Conservation (phyloP, 1,140 invertebrate species). For the Lepidurus arcticus region DNA sequence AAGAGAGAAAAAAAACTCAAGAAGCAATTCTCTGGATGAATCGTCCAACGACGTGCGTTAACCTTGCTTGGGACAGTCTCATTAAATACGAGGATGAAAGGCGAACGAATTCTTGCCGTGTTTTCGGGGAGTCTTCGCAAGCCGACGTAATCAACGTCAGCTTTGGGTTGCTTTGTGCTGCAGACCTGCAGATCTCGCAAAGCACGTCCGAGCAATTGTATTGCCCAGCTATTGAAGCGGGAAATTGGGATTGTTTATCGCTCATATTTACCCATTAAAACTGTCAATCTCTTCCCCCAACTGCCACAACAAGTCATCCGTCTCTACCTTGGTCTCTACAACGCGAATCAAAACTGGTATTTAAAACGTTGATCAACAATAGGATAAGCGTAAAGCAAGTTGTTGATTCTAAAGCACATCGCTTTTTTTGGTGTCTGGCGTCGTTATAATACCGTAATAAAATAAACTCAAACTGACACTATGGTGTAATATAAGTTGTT, state of each 20-base stretch:
- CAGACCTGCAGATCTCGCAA: neutral
- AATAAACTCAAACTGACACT: neutral
- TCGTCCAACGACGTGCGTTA: constrained; percentile 14
- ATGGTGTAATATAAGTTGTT: neutral
- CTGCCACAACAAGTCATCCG: too few species aligned
- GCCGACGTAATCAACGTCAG: neutral
- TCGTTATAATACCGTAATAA: too few species aligned
- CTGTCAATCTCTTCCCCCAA: neutral
- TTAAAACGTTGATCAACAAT: too few species aligned
- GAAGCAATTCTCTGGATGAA: neutral
- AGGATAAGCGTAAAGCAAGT: too few species aligned
- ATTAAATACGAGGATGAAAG: neutral
- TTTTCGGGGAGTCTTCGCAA: neutral
- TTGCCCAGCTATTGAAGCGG: neutral
- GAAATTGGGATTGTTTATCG: neutral
- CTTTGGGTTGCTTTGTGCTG: too few species aligned
- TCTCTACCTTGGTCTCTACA: too few species aligned
- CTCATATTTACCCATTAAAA: constrained; percentile 6
- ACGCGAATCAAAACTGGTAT: too few species aligned
- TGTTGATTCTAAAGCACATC: too few species aligned
- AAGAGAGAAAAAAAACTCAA: neutral
- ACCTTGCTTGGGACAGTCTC: constrained; percentile 10
- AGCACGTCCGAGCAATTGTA: neutral
- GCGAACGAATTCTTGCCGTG: neutral
- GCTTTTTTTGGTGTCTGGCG: too few species aligned